These are phyloP conservation scores for Podarcis muralis DNA, from an alignment of 2,113 vertebrate species.

Conservation along the genomic window DNA sequence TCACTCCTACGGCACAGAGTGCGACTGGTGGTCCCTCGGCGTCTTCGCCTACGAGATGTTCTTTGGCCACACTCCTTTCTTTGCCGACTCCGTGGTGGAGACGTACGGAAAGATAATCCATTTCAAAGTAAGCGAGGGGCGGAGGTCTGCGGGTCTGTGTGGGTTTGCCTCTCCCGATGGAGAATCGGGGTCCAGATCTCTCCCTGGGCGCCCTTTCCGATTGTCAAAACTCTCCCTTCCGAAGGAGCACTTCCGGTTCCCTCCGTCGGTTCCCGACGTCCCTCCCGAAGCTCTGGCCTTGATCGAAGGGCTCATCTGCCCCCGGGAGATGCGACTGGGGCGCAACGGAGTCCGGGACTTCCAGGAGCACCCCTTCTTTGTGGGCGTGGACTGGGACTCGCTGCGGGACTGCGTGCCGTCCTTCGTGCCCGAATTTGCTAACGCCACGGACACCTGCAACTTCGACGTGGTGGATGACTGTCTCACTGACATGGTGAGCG, in stretches of 20 bases:
- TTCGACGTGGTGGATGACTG: slow-evolving; percentile 86
- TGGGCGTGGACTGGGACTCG: slow-evolving; percentile 79
- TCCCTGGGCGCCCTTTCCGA: too few species aligned
- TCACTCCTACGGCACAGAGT: slow-evolving; percentile 81
- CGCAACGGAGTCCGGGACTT: slow-evolving; percentile 78
- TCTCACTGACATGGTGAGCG: slow-evolving; percentile 84
- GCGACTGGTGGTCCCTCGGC: slow-evolving; percentile 92
- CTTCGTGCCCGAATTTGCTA: slow-evolving; percentile 80
- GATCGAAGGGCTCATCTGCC: slow-evolving; percentile 81
- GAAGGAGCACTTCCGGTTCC: slow-evolving; percentile 84
- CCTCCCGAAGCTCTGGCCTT: slow-evolving; percentile 77
- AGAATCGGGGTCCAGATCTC: neutral
- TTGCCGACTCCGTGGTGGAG: slow-evolving; percentile 81
- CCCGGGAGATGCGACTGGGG: slow-evolving; percentile 79
- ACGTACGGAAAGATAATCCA: slow-evolving; percentile 89
- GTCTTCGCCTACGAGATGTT: slow-evolving; percentile 89
- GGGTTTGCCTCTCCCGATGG: too few species aligned
- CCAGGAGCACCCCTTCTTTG: slow-evolving; percentile 81
- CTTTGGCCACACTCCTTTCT: slow-evolving; percentile 86
- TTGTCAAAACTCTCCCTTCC: neutral
- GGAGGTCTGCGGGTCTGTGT: too few species aligned
- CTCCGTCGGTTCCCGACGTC: slow-evolving; percentile 66
- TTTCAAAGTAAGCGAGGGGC: slow-evolving; percentile 75
- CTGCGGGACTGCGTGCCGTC: slow-evolving; percentile 79
- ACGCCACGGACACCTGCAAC: slow-evolving; percentile 86